These are phyloP conservation scores for Xylota segnis DNA, from an alignment of 2,888 invertebrate genomes.

Conservation along the genomic window DNA sequence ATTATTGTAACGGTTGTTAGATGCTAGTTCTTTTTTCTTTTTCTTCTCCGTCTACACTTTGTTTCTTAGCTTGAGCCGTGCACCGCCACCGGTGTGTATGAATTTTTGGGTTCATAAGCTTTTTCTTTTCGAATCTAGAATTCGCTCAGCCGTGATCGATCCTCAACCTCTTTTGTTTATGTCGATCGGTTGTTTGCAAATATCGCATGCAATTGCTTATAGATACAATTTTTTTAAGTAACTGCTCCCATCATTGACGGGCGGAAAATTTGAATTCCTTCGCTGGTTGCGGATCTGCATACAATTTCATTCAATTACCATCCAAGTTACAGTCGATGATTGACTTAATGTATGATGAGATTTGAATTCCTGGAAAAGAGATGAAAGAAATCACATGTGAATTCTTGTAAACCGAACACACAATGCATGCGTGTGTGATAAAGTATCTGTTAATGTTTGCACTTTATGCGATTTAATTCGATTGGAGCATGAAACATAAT, in stretches of 20 bases:
- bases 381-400: conserved; percentile 65
- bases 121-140: conserved; percentile 65
- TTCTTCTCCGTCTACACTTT: conserved; percentile 40
- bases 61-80: conserved; percentile 12
- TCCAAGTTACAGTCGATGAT: conserved; percentile 28
- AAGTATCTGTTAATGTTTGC: conserved; percentile 69
- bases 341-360: conserved; percentile 50
- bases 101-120: conserved; percentile 46
- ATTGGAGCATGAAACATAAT: conserved; percentile 42
- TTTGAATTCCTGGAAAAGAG: conserved; percentile 63
- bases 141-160: conserved; percentile 58
- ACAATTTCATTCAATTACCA: conserved; percentile 34
- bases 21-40: conserved; percentile 52
- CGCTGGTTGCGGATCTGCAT: conserved; percentile 16
- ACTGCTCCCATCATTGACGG: conserved; percentile 23
- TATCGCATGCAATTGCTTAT: conserved; percentile 4
- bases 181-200: background rate
- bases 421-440: conserved; percentile 53
- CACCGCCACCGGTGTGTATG: background rate
- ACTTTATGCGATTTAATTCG: conserved; percentile 50
- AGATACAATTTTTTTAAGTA: background rate
- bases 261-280: conserved; percentile 46
- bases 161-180: conserved; percentile 18
- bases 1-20: conserved; percentile 70
- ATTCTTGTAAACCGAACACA: conserved; percentile 9